Percentiles rank a stretch among this genome's conserved stretches.
Conservation (phyloP, 2,888 invertebrate species). For the Cataglyphis rosenhaueri region DNA sequence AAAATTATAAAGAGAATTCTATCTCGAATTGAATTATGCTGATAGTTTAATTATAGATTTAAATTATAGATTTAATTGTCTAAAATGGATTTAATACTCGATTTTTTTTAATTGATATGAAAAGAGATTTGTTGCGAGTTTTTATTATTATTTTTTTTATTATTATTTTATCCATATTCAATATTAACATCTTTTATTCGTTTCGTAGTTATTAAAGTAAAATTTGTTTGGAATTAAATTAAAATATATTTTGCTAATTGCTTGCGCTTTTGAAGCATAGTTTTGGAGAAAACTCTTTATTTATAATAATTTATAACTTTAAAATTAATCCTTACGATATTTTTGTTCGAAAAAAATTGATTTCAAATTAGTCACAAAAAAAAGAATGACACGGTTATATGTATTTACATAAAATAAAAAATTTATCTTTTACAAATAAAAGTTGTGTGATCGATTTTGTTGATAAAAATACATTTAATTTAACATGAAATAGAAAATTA, state of each 20-base stretch:
- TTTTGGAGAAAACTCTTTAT: background rate
- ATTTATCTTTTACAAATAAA: background rate
- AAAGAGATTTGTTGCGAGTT: background rate
- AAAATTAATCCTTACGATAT: background rate
- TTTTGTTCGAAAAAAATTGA: background rate
- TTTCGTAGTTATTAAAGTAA: background rate
- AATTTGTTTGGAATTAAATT: background rate
- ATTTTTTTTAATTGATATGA: constrained; percentile 2
- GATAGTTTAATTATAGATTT: background rate
- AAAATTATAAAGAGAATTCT: background rate
- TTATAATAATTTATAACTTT: background rate
- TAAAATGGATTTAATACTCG: background rate
- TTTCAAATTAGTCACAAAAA: background rate
- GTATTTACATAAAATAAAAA: background rate
- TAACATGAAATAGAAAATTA: constrained; percentile 6
- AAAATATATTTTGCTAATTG: background rate
- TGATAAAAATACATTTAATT: background rate
- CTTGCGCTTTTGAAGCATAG: background rate
- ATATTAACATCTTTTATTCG: background rate
- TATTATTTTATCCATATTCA: background rate
- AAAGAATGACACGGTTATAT: background rate
- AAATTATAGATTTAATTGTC: background rate
- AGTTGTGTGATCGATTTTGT: background rate
- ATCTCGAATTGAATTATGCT: no score
- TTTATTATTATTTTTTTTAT: background rate